phyloP scores from a whole-genome alignment of 1,140 invertebrate genomes.

The Zaprionus africanus region DNA sequence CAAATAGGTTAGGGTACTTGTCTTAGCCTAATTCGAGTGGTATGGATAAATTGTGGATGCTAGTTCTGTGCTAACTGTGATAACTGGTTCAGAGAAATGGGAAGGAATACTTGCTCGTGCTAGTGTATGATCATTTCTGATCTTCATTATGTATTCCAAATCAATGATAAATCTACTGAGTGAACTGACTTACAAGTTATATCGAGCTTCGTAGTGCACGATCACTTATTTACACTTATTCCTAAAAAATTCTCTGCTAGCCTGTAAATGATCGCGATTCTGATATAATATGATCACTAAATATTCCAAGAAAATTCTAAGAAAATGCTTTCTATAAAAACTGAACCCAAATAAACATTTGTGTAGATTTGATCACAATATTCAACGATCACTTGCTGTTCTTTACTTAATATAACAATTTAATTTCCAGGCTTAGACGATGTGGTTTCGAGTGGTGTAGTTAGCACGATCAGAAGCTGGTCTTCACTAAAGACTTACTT shows the following conservation, averaged over 20 bases:
- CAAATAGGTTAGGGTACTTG: constrained; percentile 1
- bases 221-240: not conserved
- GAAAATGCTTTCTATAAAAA: not conserved
- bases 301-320: not conserved
- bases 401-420: no score
- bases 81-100: not conserved
- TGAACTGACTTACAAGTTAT: not conserved
- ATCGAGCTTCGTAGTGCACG: not conserved
- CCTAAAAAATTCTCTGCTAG: not conserved
- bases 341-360: not conserved
- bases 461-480: no score
- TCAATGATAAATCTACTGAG: no score
- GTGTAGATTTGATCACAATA: no score
- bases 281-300: not conserved
- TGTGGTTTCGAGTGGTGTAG: no score
- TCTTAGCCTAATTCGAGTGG: not conserved
- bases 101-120: not conserved
- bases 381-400: no score
- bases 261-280: not conserved
- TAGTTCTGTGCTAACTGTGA: not conserved
- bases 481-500: no score
- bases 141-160: not conserved
- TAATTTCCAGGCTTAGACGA: no score
- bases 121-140: not conserved
- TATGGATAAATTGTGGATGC: not conserved